Percentiles rank a stretch among this genome's conserved stretches.
These are phyloP conservation scores for Etheostoma spectabile DNA, from an alignment of 2,113 vertebrate genomes.

Conservation along the genomic window DNA sequence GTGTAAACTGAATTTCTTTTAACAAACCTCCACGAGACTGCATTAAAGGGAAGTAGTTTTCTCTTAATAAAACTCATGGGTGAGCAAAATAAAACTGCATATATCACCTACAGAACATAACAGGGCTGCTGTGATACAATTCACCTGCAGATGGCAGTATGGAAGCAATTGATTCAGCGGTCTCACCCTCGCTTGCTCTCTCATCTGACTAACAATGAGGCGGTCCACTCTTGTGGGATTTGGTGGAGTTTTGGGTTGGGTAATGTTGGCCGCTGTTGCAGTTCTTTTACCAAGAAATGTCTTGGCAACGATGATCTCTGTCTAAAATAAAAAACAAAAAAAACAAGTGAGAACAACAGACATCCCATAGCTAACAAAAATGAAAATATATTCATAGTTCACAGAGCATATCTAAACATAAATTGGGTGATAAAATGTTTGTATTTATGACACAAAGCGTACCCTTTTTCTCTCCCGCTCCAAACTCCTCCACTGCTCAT, in stretches of 20 bases:
- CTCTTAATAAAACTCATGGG: neutral
- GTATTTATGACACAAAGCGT: conserved; percentile 12
- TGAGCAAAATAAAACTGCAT: neutral
- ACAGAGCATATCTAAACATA: neutral
- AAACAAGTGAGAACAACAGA: conserved; percentile 1
- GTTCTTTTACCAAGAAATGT: conserved; percentile 68
- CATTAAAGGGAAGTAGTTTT: neutral
- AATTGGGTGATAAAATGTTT: neutral
- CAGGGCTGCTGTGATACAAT: neutral
- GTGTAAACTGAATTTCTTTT: too few relatives aligned
- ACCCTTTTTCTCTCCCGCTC: conserved; percentile 90
- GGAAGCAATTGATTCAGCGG: neutral
- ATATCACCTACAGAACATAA: neutral
- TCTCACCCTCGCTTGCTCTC: conserved; percentile 81
- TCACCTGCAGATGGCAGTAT: conserved; percentile 48
- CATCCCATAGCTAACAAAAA: neutral
- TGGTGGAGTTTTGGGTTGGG: conserved; percentile 70
- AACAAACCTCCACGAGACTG: too few relatives aligned
- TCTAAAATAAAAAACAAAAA: conserved; percentile 62
- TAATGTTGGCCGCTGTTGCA: conserved; percentile 41
- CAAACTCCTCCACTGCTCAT: conserved; percentile 84
- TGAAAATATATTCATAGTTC: neutral
- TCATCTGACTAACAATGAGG: conserved; percentile 79
- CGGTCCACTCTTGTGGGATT: conserved; percentile 78
- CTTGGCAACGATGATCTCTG: conserved; percentile 74